phyloP scores from a whole-genome alignment of 2,113 vertebrate species.

The Grallaria varia region DNA sequence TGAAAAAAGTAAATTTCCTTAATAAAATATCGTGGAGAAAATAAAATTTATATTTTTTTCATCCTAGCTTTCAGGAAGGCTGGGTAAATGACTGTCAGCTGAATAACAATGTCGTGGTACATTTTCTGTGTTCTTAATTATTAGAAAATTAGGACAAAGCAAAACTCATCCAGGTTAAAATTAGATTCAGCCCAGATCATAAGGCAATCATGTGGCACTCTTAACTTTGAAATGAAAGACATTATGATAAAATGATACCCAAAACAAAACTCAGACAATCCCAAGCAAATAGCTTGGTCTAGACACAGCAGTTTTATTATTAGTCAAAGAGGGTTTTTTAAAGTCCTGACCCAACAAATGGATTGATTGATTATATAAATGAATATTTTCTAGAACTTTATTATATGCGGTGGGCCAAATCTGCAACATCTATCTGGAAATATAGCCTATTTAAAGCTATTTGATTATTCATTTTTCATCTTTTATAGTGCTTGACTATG shows the following conservation, averaged over 20 bases:
- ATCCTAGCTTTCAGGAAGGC: constrained; percentile 27
- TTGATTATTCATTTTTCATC: not conserved
- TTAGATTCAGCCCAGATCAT: constrained; percentile 73
- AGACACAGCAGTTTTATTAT: constrained; percentile 59
- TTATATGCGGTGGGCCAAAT: not conserved
- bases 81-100: constrained; percentile 61
- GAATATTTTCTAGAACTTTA: not conserved
- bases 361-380: constrained; percentile 21
- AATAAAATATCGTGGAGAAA: constrained; percentile 42
- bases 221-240: constrained; percentile 59
- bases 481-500: not conserved
- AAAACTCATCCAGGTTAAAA: constrained; percentile 69
- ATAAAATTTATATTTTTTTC: constrained; percentile 16
- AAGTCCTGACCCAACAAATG: constrained; percentile 20
- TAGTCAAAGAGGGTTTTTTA: not conserved
- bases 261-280: constrained; percentile 47
- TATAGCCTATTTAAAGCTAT: not conserved
- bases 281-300: constrained; percentile 42
- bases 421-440: not conserved
- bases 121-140: constrained; percentile 78
- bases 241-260: constrained; percentile 30
- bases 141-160: constrained; percentile 76
- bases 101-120: constrained; percentile 53
- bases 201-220: constrained; percentile 61
- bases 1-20: constrained; percentile 5